Evolutionary conservation across 2,113 vertebrate genomes (phyloP).

Genomic region (Fregetta grallaria): DNA sequence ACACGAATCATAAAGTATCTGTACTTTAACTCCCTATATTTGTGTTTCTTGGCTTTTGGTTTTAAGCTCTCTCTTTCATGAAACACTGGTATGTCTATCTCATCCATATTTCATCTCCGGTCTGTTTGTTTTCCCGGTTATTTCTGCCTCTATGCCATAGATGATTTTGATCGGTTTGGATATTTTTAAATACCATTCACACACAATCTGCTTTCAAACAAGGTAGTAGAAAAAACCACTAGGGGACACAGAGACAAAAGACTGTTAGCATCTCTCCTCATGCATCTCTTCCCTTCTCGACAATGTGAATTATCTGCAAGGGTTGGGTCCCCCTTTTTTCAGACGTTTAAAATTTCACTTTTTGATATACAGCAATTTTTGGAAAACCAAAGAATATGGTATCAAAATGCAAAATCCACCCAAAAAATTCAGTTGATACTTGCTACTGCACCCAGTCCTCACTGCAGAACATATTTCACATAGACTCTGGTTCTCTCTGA

Average conservation of each 20-base stretch:
- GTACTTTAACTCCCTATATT: conserved; percentile 39
- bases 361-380: not conserved
- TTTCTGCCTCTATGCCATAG: conserved; percentile 32
- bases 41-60: conserved; percentile 21
- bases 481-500: not conserved
- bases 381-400: not conserved
- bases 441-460: not conserved
- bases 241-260: not conserved
- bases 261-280: not conserved
- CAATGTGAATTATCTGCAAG: not conserved
- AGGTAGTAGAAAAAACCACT: not conserved
- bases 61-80: conserved; percentile 33
- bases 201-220: conserved; percentile 49
- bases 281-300: not conserved
- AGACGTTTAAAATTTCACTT: not conserved
- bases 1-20: conserved; percentile 12
- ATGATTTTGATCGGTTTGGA: conserved; percentile 57
- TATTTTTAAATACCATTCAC: conserved; percentile 38
- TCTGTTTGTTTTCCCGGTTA: conserved; percentile 39
- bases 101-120: conserved; percentile 52
- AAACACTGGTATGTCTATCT: conserved; percentile 8
- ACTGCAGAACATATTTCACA: not conserved
- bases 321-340: not conserved
- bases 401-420: not conserved
- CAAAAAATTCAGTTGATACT: not conserved